Evolutionary conservation across 2,888 invertebrate genomes (phyloP), one percentile per base, ranked within the genome.

Genomic region (Pinctada fucata): DNA sequence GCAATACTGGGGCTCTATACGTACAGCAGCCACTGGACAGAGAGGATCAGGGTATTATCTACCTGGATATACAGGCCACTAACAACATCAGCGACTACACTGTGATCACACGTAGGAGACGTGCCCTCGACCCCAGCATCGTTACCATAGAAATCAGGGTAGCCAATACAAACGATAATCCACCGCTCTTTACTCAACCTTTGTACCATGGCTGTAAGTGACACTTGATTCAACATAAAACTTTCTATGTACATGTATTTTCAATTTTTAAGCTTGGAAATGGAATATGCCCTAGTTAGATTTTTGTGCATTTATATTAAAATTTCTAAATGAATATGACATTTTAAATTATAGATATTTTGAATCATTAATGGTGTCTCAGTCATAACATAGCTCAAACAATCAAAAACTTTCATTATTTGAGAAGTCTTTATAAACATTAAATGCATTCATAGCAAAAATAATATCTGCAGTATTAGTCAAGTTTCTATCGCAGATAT

Each of bases 1-100:
- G 96, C 88, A 95, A 95, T 0, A 95, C 95, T 52, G 98, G 98
- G 0, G 95, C 95, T 84, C 94, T 98, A 75, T 95, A 95, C 85
- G 95, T 97, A 2, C 96, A 96, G 87, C 95, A 95, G 83, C 95
- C 95, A 2, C 95, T 98, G 84, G 97, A 98, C 90, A 94, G 97
- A 51, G 97, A 97, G 91, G 94, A 94, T 72, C 94, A 95, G 76
- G 95, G 95, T 66, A 94, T 95, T 10, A 97, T 97, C 90, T 93
- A 95, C 2, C 93, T 98, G 64, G 95, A 95, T 67, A 94, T 97
- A 72, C 94, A 96, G 90, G 97, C 97, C 0, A 96, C 96, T 84
- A 97, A 97, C 89, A 96, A 96, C 76, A 93, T 93, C 66, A 83
- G 84, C 16, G 87, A 89, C 74, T 88, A 89, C 79, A 83, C 79